Conservation (phyloP, 2,888 invertebrate genomes). For the Drosophila anomelani region DNA sequence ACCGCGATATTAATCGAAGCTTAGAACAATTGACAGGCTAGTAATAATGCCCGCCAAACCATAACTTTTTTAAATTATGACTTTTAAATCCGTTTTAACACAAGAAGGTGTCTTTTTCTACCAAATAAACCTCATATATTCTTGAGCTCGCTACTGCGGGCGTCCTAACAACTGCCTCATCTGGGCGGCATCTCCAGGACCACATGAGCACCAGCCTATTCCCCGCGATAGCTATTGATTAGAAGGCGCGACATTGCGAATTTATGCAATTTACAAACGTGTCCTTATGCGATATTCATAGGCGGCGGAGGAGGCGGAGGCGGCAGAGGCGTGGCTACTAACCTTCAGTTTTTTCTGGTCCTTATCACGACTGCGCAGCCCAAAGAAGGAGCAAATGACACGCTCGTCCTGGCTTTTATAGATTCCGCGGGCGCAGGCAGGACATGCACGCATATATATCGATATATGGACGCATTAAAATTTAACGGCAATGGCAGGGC, state of each 20-base stretch:
- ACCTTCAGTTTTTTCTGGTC: not conserved
- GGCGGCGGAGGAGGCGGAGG: slow-evolving; percentile 39
- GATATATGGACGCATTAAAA: slow-evolving; percentile 82
- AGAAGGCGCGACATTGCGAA: slow-evolving; percentile 52
- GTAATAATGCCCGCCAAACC: no score
- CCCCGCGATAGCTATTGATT: slow-evolving; percentile 56
- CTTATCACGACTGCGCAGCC: slow-evolving; percentile 46
- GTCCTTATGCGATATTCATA: slow-evolving; percentile 71
- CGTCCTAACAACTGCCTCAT: no score
- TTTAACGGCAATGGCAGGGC: slow-evolving; percentile 69
- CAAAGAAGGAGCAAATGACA: slow-evolving; percentile 11
- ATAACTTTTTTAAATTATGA: no score
- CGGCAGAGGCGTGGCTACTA: slow-evolving; percentile 23
- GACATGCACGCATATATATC: slow-evolving; percentile 40
- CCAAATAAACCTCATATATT: no score
- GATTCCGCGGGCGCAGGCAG: slow-evolving; percentile 27
- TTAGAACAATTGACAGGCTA: no score
- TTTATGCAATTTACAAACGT: slow-evolving; percentile 58
- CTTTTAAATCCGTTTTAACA: no score
- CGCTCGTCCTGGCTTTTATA: slow-evolving; percentile 35
- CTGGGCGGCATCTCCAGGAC: not conserved
- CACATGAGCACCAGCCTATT: not conserved
- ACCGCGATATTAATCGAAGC: no score
- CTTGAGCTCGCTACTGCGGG: no score
- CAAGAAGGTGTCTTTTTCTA: no score